Base-by-base conservation (phyloP, 2,113 vertebrate species). In the Panthera uncia region DNA sequence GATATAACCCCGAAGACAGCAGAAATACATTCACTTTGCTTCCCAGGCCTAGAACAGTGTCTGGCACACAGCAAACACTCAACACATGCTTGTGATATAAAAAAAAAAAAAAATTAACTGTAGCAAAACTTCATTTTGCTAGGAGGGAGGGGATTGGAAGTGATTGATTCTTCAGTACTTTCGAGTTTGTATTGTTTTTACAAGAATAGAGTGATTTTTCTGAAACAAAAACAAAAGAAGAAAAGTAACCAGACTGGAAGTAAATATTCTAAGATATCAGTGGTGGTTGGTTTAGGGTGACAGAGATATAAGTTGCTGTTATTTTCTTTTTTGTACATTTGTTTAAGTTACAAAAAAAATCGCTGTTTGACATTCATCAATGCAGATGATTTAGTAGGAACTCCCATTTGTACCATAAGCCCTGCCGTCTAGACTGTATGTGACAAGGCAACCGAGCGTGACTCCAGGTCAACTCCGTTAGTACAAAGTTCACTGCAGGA, bases 321-420 rank as follows among this genome's bases (percentile, higher is more conserved):
- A 13, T 33, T 50, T 94, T 80, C 45, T 41, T 52, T 85, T 80
- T 76, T 73, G 27, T 78, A 45, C 25, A 50, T 69, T 71, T 90
- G 63, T 36, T 92, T 93, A 52, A 79, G 93, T 88, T 57, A 91
- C 96, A 48, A 71, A 95, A 88, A 85, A 74, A 78, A 31, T 52
- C 88, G 87, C 52, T 50, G 16, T 33, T 89, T 88, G 84, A 38
- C 25, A 50, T 91, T 94, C 55, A 87, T 73, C 88, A 87, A 3
- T 27, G 12, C 15, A 92, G 66, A 45, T 73, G 23, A 48, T 45
- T 85, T 63, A 65, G 27, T 33, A 74, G 50, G 25, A 65, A 74
- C 12, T 63, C 45, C 13, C 63, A 57, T n/a, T 66, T 94, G 21
- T 12, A 48, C 23, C 33, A 38, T 11, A 66, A 88, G 23, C 6